Conservation (phyloP, 1,140 invertebrate species). For the Scaptomyza pallida region DNA sequence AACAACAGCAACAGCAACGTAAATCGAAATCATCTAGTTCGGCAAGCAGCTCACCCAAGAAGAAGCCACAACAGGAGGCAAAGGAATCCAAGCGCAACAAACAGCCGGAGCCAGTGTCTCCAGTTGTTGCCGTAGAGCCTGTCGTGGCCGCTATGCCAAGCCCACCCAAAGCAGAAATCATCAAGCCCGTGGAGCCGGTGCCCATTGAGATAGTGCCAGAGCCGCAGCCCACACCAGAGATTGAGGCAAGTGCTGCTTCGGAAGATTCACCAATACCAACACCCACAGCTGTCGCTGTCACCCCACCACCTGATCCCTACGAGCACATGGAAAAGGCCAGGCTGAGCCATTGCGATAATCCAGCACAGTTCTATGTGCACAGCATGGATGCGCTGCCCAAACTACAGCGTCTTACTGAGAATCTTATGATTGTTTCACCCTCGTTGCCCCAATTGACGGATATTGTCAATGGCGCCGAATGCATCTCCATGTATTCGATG, state of each 20-base stretch:
- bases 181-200: not conserved
- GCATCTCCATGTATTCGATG: conserved; percentile 89
- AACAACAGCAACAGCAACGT: conserved; percentile 29
- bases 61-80: conserved; percentile 32
- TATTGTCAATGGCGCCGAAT: conserved; percentile 87
- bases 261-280: not conserved
- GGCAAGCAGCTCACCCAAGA: conserved; percentile 52
- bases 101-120: conserved; percentile 7
- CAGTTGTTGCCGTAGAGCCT: not conserved
- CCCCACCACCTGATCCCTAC: conserved; percentile 63
- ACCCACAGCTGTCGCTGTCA: not conserved
- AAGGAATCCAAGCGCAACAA: conserved; percentile 35
- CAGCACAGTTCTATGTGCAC: conserved; percentile 89
- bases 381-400: conserved; percentile 84
- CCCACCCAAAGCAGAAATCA: not conserved
- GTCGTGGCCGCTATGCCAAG: no score
- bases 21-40: conserved; percentile 37
- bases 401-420: conserved; percentile 86
- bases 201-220: not conserved
- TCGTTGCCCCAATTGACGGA: conserved; percentile 85
- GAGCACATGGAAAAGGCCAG: conserved; percentile 84
- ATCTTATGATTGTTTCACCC: conserved; percentile 86
- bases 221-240: not conserved
- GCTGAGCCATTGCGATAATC: conserved; percentile 87
- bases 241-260: conserved; percentile 3